These are phyloP conservation scores for Caerostris extrusa DNA, from an alignment of 1,140 invertebrate species.

Conservation along the genomic window DNA sequence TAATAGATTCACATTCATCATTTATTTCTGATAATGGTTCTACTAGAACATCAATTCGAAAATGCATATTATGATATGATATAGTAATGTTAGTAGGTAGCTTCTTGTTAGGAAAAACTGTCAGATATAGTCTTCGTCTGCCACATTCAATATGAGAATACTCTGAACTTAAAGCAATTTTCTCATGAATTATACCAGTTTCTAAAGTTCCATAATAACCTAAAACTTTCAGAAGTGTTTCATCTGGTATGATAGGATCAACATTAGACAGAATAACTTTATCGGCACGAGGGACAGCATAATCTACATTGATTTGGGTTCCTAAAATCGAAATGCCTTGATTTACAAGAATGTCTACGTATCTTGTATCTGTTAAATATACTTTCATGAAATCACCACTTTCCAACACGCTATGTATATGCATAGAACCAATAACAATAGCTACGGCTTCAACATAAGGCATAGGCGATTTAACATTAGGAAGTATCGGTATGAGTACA, in stretches of 20 bases:
- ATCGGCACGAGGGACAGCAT: slow-evolving; percentile 52
- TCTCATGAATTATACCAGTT: slow-evolving; percentile 47
- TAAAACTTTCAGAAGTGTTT: slow-evolving; percentile 29
- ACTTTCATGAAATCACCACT: slow-evolving; percentile 27
- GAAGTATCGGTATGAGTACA: slow-evolving; percentile 25
- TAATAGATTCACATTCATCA: neutral
- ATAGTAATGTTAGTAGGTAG: slow-evolving; percentile 30
- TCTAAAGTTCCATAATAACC: slow-evolving; percentile 46
- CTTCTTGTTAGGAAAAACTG: slow-evolving; percentile 45
- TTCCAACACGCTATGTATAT: slow-evolving; percentile 64
- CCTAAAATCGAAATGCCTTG: slow-evolving; percentile 24
- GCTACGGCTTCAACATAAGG: slow-evolving; percentile 62
- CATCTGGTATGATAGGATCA: slow-evolving; percentile 62
- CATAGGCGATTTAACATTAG: slow-evolving; percentile 24
- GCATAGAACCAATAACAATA: slow-evolving; percentile 52
- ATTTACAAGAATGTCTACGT: slow-evolving; percentile 56
- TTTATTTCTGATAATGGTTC: neutral
- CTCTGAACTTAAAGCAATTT: slow-evolving; percentile 20
- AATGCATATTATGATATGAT: neutral
- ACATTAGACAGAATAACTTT: slow-evolving; percentile 53
- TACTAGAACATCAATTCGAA: slow-evolving; percentile 33
- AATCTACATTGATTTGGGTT: slow-evolving; percentile 50
- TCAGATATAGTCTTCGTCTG: slow-evolving; percentile 61
- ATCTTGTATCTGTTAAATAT: slow-evolving; percentile 52
- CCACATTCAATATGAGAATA: slow-evolving; percentile 68